These are phyloP conservation scores for Euphydryas editha DNA, from an alignment of 2,888 invertebrate species.

Conservation along the genomic window DNA sequence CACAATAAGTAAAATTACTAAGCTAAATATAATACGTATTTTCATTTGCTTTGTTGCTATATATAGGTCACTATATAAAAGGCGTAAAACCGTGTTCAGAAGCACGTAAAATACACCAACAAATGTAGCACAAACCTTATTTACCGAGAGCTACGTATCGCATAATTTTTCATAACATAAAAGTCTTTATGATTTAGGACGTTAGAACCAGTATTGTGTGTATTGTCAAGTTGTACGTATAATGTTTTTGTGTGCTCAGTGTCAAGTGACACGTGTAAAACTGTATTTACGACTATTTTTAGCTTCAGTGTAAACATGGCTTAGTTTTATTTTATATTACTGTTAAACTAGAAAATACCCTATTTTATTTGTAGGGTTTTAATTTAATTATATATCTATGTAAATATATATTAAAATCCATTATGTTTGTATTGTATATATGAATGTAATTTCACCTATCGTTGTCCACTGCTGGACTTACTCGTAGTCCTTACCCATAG, in stretches of 20 bases:
- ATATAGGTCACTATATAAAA: slow-evolving; percentile 1
- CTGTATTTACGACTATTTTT: slow-evolving; percentile 8
- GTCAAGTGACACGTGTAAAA: slow-evolving; percentile 15
- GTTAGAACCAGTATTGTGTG: slow-evolving; percentile 11
- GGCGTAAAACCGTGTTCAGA: slow-evolving; percentile 13
- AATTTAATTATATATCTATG: not conserved
- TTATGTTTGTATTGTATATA: too few relatives aligned
- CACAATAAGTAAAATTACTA: not conserved
- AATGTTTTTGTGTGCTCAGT: not conserved
- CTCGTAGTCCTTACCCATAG: too few relatives aligned
- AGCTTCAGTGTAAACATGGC: not conserved
- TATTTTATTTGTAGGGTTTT: not conserved
- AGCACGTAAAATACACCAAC: slow-evolving; percentile 12
- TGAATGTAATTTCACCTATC: too few relatives aligned
- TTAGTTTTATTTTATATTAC: slow-evolving; percentile 10
- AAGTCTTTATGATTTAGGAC: slow-evolving; percentile 8
- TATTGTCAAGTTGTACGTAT: not conserved
- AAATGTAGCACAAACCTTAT: slow-evolving; percentile 19
- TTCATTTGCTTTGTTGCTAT: too few relatives aligned
- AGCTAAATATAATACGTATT: not conserved
- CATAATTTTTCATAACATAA: slow-evolving; percentile 13
- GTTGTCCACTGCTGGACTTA: too few relatives aligned
- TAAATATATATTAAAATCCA: too few relatives aligned
- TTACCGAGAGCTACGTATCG: slow-evolving; percentile 4
- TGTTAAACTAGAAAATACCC: not conserved